phyloP scores from a whole-genome alignment of 2,888 invertebrate genomes.

The Scotopteryx bipunctaria region DNA sequence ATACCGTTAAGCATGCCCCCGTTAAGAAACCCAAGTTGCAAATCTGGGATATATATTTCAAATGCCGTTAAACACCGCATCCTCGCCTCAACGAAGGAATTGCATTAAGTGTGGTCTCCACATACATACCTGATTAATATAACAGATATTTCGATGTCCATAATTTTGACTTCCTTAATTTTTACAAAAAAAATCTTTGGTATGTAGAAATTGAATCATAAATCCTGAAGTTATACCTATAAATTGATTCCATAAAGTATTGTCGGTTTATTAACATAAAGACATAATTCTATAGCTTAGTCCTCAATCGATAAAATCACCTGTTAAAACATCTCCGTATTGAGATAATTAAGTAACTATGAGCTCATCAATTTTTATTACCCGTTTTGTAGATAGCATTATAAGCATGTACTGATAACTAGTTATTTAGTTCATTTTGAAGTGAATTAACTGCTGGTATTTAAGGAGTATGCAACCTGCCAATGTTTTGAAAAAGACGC shows the following conservation, averaged over 20 bases:
- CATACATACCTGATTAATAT: too few species aligned
- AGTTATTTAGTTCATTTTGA: background rate
- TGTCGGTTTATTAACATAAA: slow-evolving; percentile 12
- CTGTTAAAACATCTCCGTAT: slow-evolving; percentile 23
- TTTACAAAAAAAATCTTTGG: too few species aligned
- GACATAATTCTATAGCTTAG: slow-evolving; percentile 15
- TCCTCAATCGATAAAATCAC: slow-evolving; percentile 15
- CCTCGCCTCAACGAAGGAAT: slow-evolving; percentile 60
- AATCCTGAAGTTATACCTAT: too few species aligned
- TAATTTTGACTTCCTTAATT: too few species aligned
- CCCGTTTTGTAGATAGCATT: slow-evolving; percentile 14
- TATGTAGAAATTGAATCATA: too few species aligned
- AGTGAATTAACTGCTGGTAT: background rate
- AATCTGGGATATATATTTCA: slow-evolving; percentile 74
- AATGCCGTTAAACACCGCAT: slow-evolving; percentile 68
- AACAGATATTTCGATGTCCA: too few species aligned
- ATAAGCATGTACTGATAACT: slow-evolving; percentile 5
- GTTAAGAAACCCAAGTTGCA: slow-evolving; percentile 51
- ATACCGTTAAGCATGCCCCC: slow-evolving; percentile 46
- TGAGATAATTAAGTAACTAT: slow-evolving; percentile 24
- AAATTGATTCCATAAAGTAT: slow-evolving; percentile 7
- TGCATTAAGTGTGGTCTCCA: slow-evolving; percentile 61
- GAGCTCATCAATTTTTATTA: slow-evolving; percentile 19
- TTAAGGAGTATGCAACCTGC: background rate
- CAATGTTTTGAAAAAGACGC: too few species aligned